Evolutionary conservation across 2,797 vertebrate species (phyloP).

Genomic region (Glossophaga mutica): DNA sequence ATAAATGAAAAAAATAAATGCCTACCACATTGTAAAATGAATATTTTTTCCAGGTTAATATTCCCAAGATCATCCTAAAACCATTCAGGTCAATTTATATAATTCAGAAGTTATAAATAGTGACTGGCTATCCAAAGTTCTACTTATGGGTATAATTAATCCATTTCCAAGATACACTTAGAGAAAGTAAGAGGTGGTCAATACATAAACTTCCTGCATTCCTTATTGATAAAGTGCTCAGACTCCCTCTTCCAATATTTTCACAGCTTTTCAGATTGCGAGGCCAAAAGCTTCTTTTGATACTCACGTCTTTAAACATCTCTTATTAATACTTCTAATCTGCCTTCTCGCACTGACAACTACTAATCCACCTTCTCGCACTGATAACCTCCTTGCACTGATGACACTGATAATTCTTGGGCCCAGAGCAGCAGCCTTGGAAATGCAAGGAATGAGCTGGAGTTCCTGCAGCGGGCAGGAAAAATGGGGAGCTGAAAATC

Average conservation of each 20-base stretch:
- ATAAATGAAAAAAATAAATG: neutral
- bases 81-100: neutral
- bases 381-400: too few species aligned
- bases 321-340: neutral
- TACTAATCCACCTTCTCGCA: neutral
- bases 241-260: neutral
- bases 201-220: neutral
- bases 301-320: neutral
- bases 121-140: neutral
- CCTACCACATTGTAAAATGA: neutral
- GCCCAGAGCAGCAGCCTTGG: neutral
- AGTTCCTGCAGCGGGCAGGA: neutral
- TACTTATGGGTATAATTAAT: neutral
- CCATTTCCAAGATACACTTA: neutral
- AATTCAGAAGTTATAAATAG: neutral
- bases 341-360: neutral
- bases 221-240: neutral
- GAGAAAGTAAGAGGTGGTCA: neutral
- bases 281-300: neutral
- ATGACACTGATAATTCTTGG: neutral
- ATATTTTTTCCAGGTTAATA: neutral
- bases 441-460: neutral
- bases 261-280: neutral
- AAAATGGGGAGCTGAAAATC: neutral
- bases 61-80: neutral